A percentile compares a stretch with the other conserved stretches of the same genome.
Evolutionary conservation across 2,888 invertebrate genomes (phyloP).

Genomic region (Cerceris rybyensis): DNA sequence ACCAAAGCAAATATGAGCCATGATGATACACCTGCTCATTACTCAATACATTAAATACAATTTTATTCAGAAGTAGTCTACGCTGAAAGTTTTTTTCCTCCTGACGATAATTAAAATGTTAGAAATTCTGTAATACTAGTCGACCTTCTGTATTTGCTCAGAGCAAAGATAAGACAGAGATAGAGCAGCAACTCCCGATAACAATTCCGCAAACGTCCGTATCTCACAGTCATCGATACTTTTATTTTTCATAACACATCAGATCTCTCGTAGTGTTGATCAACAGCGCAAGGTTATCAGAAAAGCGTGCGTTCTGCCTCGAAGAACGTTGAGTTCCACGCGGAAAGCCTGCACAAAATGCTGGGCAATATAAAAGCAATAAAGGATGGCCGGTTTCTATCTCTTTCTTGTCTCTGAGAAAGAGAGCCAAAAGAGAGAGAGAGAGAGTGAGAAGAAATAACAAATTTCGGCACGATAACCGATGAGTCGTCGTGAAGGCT

Average conservation of each 20-base stretch:
- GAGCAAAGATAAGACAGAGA: neutral
- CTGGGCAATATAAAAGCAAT: slow-evolving; percentile 29
- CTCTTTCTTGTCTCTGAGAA: slow-evolving; percentile 5
- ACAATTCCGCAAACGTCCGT: neutral
- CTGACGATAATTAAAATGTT: too few relatives aligned
- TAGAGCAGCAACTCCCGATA: neutral
- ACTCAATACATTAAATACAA: too few relatives aligned
- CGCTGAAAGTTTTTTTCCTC: too few relatives aligned
- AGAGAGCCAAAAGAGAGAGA: neutral
- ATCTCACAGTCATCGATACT: neutral
- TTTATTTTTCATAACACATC: neutral
- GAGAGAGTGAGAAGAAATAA: slow-evolving; percentile 12
- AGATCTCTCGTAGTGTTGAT: neutral
- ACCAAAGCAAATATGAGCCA: too few relatives aligned
- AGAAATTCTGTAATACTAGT: too few relatives aligned
- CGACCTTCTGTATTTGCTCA: too few relatives aligned
- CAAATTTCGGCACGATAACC: slow-evolving; percentile 66
- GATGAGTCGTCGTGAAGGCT: slow-evolving; percentile 62
- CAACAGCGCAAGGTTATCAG: slow-evolving; percentile 27
- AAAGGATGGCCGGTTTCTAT: slow-evolving; percentile 45
- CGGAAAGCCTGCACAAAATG: slow-evolving; percentile 37
- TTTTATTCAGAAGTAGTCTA: too few relatives aligned
- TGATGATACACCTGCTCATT: too few relatives aligned
- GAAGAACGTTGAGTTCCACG: slow-evolving; percentile 18
- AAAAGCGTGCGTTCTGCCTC: slow-evolving; percentile 21